phyloP scores from a whole-genome alignment of 1,140 invertebrate genomes.

The Euglossa dilemma region DNA sequence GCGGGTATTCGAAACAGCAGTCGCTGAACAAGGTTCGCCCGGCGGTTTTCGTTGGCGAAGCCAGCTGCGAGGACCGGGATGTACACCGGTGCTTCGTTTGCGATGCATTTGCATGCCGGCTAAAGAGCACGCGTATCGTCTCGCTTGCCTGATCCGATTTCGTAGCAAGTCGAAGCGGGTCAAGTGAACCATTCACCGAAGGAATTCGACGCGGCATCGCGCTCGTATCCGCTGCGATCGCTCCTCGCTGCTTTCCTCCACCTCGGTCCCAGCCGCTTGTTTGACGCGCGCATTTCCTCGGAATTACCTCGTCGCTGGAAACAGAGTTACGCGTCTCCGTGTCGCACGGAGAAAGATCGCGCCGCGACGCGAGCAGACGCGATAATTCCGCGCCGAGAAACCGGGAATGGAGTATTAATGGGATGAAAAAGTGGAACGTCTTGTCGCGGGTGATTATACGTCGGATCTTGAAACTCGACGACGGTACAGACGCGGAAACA shows the following conservation, averaged over 20 bases:
- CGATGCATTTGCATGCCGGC: conserved; percentile 9
- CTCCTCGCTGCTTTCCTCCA: background rate
- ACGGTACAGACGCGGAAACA: background rate
- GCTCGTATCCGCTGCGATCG: background rate
- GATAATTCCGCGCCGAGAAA: background rate
- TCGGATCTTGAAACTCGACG: background rate
- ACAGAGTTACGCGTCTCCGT: background rate
- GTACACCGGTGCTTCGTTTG: background rate
- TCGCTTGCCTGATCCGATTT: conserved; percentile 12
- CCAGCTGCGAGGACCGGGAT: background rate
- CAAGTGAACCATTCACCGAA: conserved; percentile 23
- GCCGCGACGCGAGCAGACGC: background rate
- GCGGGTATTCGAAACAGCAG: no score
- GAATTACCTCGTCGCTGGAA: background rate
- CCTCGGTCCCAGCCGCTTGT: background rate
- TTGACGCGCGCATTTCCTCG: background rate
- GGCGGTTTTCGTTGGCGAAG: background rate
- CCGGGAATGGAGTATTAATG: background rate
- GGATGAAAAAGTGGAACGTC: background rate
- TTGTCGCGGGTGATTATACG: conserved; percentile 6
- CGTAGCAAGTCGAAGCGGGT: conserved; percentile 2
- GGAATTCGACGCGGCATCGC: conserved; percentile 17
- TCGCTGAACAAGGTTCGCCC: background rate
- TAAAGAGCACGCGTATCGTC: background rate
- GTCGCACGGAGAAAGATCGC: background rate